Evolutionary conservation across 2,797 vertebrate species (phyloP).

Genomic region (Sparidentex hasta): DNA sequence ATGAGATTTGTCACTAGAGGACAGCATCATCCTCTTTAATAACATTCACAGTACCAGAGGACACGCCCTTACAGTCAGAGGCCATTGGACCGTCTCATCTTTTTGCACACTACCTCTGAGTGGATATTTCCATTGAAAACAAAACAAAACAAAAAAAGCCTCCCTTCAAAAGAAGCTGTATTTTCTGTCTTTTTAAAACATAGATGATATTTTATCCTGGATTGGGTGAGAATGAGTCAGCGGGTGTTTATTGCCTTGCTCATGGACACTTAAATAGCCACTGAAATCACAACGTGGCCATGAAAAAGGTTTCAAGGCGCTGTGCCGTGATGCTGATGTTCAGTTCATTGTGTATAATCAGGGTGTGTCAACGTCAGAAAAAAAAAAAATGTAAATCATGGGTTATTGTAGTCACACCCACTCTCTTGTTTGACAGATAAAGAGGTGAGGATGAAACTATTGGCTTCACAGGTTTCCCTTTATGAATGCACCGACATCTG

Average conservation of each 20-base stretch:
- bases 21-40: constrained; percentile 67
- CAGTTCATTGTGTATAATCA: constrained; percentile 13
- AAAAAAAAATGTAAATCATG: constrained; percentile 17
- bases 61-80: constrained; percentile 67
- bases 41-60: constrained; percentile 46
- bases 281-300: neutral
- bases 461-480: constrained; percentile 16
- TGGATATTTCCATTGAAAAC: constrained; percentile 17
- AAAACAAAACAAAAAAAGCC: neutral
- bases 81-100: constrained; percentile 23
- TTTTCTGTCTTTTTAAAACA: neutral
- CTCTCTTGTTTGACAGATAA: constrained; percentile 12
- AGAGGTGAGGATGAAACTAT: constrained; percentile 35
- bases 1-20: constrained; percentile 72
- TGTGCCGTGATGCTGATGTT: neutral
- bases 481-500: constrained; percentile 30
- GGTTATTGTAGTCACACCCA: constrained; percentile 23
- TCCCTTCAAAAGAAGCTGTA: neutral
- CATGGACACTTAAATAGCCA: neutral
- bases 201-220: neutral
- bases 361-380: constrained; percentile 9
- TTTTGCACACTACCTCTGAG: neutral
- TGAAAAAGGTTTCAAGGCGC: neutral
- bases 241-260: neutral
- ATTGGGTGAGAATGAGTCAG: neutral